Evolutionary conservation across 2,888 invertebrate genomes (phyloP).

Genomic region (Yponomeuta malinellus): DNA sequence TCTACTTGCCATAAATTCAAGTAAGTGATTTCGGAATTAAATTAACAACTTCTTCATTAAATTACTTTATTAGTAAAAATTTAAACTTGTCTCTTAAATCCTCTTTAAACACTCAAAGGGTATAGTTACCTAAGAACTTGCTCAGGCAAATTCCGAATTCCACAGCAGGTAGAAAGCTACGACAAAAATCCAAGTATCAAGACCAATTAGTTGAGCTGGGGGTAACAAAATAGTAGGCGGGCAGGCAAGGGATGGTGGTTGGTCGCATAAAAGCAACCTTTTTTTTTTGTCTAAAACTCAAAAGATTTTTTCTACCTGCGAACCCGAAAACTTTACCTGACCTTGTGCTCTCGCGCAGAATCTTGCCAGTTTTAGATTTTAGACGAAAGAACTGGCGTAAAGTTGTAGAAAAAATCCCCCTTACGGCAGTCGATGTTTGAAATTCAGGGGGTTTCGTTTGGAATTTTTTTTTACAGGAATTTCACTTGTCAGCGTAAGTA

Average conservation of each 20-base stretch:
- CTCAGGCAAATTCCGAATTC: not conserved
- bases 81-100: no score
- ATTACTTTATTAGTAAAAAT: no score
- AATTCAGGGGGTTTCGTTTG: constrained; percentile 9
- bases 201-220: not conserved
- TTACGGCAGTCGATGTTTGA: not conserved
- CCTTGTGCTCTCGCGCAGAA: constrained; percentile 55
- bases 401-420: constrained; percentile 5
- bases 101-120: no score
- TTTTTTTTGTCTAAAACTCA: constrained; percentile 52
- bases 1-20: no score
- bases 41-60: no score
- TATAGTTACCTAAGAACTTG: no score
- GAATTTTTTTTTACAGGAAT: constrained; percentile 16
- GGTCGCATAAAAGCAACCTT: constrained; percentile 64
- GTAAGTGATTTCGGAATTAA: no score
- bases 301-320: constrained; percentile 72
- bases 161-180: constrained; percentile 22
- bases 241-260: constrained; percentile 63
- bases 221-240: constrained; percentile 50
- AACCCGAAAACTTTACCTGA: constrained; percentile 65
- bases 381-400: constrained; percentile 33
- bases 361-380: constrained; percentile 41
- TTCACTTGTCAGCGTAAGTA: constrained; percentile 13
- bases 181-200: constrained; percentile 16